Percentiles rank a stretch among this genome's conserved stretches.
These are phyloP conservation scores for Indri indri DNA, from an alignment of 2,113 vertebrate species.

Conservation along the genomic window DNA sequence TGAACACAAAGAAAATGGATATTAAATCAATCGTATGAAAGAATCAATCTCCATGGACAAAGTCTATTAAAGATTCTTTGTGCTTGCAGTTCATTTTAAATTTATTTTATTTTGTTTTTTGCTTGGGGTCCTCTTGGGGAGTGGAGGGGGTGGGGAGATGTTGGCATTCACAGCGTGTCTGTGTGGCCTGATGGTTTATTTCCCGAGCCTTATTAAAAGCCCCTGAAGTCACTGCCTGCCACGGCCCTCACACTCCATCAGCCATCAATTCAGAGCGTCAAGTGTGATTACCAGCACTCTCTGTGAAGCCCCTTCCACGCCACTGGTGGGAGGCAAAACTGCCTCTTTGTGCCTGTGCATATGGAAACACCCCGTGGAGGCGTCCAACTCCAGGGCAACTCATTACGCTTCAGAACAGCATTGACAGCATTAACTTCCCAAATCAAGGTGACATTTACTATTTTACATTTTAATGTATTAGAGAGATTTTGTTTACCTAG, in stretches of 20 bases:
- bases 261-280: constrained; percentile 78
- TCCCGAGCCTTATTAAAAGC: constrained; percentile 80
- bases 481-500: neutral
- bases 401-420: neutral
- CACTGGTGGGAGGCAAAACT: constrained; percentile 76
- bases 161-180: constrained; percentile 42
- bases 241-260: constrained; percentile 79
- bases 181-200: constrained; percentile 69
- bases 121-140: neutral
- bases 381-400: constrained; percentile 10
- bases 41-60: neutral
- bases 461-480: constrained; percentile 28
- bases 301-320: constrained; percentile 74
- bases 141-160: neutral
- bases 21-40: neutral
- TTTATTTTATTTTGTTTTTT: neutral
- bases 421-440: neutral
- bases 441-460: neutral
- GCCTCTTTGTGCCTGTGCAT: constrained; percentile 54
- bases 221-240: constrained; percentile 65
- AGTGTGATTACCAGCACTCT: constrained; percentile 67
- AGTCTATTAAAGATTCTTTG: neutral
- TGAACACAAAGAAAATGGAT: neutral
- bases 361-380: constrained; percentile 22
- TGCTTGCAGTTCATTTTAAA: neutral